Base-by-base conservation (phyloP, 2,888 invertebrate species). In the Andrena dorsata region DNA sequence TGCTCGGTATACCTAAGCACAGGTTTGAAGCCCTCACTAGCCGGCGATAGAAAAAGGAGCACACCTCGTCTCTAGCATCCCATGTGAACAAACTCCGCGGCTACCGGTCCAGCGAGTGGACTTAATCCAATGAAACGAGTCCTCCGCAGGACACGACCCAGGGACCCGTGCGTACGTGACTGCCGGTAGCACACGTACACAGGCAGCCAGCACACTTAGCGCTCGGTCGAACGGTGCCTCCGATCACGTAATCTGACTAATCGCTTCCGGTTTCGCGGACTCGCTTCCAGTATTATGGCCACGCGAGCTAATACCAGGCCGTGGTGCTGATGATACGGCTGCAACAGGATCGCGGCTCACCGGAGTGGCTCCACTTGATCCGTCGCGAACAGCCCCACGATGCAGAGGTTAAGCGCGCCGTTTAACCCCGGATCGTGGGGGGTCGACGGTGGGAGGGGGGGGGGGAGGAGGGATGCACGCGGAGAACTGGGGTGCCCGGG, bases 201-300 rank as follows among this genome's bases (percentile, higher is more conserved):
- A 20, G 56, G 56, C 56, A 4, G 23, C 49, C 76, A 76, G 35
- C 80, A 81, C 81, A 75, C 76, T 77, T 80, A 84, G 63, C 80
- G 66, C 71, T 68, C 84, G 69, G 68, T 79, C 82, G 88, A 90
- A 90, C 89, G 91, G 91, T 86, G 89, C 89, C 88, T 88, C 86
- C 90, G 90, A 92, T 92, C 92, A 90, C 91, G 91, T 91, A 92
- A 92, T 92, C 92, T 89, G 90, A 88, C 91, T 92, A 91, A 92
- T 92, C 91, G 92, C 90, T 92, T 92, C 92, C 93, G 92, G 92
- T 93, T 91, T 90, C 85, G 81, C 73, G 76, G 88, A 87, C 88
- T 86, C 86, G 90, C 89, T 92, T 91, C 89, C 89, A 91, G 90
- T 90, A 92, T 90, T 90, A 90, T 90, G 86, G 85, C 90, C 88